Base-by-base conservation (phyloP, 2,888 invertebrate genomes). In the Crioceris asparagi region DNA sequence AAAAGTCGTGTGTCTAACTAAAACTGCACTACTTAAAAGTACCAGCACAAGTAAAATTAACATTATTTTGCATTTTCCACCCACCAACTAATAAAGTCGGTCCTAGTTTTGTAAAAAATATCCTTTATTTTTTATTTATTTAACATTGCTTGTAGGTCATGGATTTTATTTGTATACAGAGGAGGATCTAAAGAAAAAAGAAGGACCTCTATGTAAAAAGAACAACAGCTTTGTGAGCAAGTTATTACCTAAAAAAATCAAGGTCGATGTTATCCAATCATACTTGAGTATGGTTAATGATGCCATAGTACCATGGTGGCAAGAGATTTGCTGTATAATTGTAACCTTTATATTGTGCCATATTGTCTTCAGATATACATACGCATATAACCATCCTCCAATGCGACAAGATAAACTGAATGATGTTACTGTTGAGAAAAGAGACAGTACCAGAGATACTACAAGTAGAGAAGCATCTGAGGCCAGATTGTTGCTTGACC, bases 141-240 rank as follows among this genome's bases (percentile, higher is more conserved):
- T 25, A 27, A 17, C 19, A 11, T 14, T 32, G 3, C 1, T 46
- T 56, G 48, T 57, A 79, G 80, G 74, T 2, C 80, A 83, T 61
- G 87, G 87, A 6, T 86, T 78, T 64, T 87, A 80, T 61, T 69
- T 87, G 1, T 86, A 77, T 58, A 71, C 75, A 67, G 54, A 71
- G 68, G 46, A 30, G 44, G 59, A 30, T 58, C 55, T 47, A 11
- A 44, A 52, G 14, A 38, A 47, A 32, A 52, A 52, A 38, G 49
- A 50, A 27, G 44, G 35, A 12, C 41, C 41, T 17, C 3, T 3
- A 3, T 4, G 7, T 6, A 27, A 27, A 27, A 14, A 11, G 12
- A 10, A 5, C 12, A 27, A 27, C 10, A 4, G 4, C 2, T n/a
- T n/a, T n/a, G n/a, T n/a, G n/a, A n/a, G n/a, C n/a, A n/a, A n/a